Base-by-base conservation (phyloP, 1,140 invertebrate species). In the Campoletis sonorensis region DNA sequence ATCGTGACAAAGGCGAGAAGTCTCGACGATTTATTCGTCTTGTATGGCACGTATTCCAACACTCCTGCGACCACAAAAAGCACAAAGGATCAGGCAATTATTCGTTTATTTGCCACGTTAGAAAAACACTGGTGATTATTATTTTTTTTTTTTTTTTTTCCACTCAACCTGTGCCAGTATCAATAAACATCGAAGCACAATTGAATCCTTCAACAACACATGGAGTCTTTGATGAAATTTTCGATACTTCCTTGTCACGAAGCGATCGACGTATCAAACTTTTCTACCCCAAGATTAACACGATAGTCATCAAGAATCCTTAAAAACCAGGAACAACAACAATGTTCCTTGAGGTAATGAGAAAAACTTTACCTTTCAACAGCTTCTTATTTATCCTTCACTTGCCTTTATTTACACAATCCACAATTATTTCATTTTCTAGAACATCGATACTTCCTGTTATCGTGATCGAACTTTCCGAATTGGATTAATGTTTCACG, bases 61-160 rank as follows among this genome's bases (percentile, higher is more conserved):
- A 21, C 16, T 15, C 1, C 27, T 40, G 5, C 21, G 54, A 21
- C 18, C 27, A 58, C 73, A 26, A 33, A 5, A 16, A 1, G 16
- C 73, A 15, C 23, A 54, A 77, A 77, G 51, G 54, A 77, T 77
- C n/a, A 15, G 13, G 45, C 23, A 33, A 33, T 70, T 70, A 33
- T 15, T 33, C 73, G 54, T 40, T 51, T 5, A 0, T 0, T 33
- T 16, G 27, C 30, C 13, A 33, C n/a, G 21, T 33, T 18, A 33
- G 67, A 33, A 11, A 70, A 70, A 30, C 1, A n/a, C 51, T 54
- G 18, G 51, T 45, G 5, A 45, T 45, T 45, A 11, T 45, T 45
- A 10, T 0, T 11, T 45, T 45, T 5, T 45, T 33, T 7, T 51
- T 51, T 51, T 2, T 51, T 51, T 51, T 2, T 51, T 51, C 49